Evolutionary conservation across 2,888 invertebrate species (phyloP), one percentile per base, ranked within the genome.

Genomic region (Syrphus vitripennis): DNA sequence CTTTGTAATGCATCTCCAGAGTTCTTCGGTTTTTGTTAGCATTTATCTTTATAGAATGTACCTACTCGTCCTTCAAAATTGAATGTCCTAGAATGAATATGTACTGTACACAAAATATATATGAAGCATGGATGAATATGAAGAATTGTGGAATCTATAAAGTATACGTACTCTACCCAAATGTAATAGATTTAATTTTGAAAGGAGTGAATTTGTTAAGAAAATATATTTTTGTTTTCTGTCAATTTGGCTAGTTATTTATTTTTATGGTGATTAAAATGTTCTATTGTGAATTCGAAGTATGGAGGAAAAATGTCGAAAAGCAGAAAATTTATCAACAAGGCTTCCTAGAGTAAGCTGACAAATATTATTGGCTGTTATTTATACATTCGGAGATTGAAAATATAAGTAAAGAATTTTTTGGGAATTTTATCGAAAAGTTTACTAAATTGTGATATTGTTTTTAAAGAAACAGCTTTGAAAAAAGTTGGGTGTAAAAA

Each of bases 141-240:
- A 2, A 42, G 26, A n/a, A 26, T 53, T 53, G 9, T 50, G 14
- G 26, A 26, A 53, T 50, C 5, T 21, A 12, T n/a, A n/a, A n/a
- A n/a, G n/a, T n/a, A n/a, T n/a, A n/a, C n/a, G n/a, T n/a, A n/a
- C n/a, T n/a, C n/a, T n/a, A n/a, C n/a, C 3, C 0, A 42, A 16
- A n/a, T n/a, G 24, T 26, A 50, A 53, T 53, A 29, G 53, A 53
- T 53, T 53, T 26, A 26, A n/a, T 53, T n/a, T 53, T 26, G 26
- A 53, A 53, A 4, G 53, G 53, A 53, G 53, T 26, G 53, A 57
- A 57, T 57, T 57, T 57, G 55, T 57, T 19, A 19, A 21, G 59
- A 37, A 21, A 59, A 59, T 59, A 37, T 59, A 59, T 57, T 2
- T 10, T 45, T 45, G 19, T 14, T 59, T 59, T 12, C 37, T 21